Conservation (phyloP, 2,888 invertebrate genomes). For the Nebria salina region DNA sequence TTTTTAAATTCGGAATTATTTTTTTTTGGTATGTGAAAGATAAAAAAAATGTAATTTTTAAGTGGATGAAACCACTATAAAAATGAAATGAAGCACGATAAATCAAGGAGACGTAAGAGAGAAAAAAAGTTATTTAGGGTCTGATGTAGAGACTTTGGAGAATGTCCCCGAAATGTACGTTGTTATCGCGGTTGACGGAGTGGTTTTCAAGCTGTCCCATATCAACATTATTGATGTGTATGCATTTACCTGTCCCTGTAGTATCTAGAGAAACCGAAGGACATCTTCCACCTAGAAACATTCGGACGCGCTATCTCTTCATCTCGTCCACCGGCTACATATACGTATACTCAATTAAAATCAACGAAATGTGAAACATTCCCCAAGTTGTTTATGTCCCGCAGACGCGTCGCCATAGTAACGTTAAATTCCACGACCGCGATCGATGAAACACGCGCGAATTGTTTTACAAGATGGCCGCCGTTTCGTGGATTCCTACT, state of each 20-base stretch:
- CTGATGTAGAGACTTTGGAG: background rate
- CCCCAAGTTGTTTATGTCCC: constrained; percentile 42
- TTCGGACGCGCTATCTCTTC: background rate
- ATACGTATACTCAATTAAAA: constrained; percentile 32
- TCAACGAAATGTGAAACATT: constrained; percentile 40
- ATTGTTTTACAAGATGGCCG: constrained; percentile 41
- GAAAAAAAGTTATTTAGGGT: background rate
- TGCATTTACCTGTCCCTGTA: background rate
- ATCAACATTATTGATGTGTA: background rate
- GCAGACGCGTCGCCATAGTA: constrained; percentile 45
- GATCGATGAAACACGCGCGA: constrained; percentile 30
- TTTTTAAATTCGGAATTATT: too few species aligned
- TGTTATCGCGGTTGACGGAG: constrained; percentile 1
- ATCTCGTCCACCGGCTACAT: background rate
- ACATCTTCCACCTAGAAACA: background rate
- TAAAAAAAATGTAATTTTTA: background rate
- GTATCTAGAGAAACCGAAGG: background rate
- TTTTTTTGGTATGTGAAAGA: too few species aligned
- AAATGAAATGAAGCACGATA: background rate
- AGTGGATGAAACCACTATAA: background rate
- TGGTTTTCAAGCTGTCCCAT: background rate
- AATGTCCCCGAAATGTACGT: background rate
- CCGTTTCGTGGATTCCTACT: background rate
- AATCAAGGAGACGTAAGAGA: background rate
- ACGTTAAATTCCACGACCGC: constrained; percentile 32